Evolutionary conservation across 2,113 vertebrate genomes (phyloP), one percentile per base, ranked within the genome.

Genomic region (Hydrochoerus hydrochaeris): DNA sequence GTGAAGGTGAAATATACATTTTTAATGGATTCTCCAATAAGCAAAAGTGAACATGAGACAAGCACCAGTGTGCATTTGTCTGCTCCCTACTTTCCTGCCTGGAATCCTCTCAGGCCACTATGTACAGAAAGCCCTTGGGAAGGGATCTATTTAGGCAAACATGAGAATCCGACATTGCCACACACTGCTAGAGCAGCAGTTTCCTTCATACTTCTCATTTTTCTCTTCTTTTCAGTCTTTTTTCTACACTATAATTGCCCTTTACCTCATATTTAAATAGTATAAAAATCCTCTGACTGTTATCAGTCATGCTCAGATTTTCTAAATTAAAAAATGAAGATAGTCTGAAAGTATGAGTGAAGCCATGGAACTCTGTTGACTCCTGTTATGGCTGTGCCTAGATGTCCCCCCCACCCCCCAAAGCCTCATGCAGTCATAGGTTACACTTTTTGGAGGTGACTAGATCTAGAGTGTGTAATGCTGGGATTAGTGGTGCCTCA

Each of bases 121-220:
- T 95, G 88, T 94, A 60, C 71, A 88, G 95, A 98, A 97, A 91
- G 78, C 46, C 90, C 0, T 1, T 67, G 62, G 92, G 57, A 87
- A 85, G 41, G 71, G 20, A 32, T 96, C 65, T 73, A 52, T 69
- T 96, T 97, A 94, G 89, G 63, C 82, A 97, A 97, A 97, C 90
- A 88, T 10, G 6, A 1, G 26, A 87, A 60, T 96, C 94, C 94
- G 96, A 96, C 90, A 62, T 96, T 75, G 67, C 87, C 46, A 54
- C 75, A 30, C 87, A 94, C 90, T 96, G 92, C 91, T 46, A 41
- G 93, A 95, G 71, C 41, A 44, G 38, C 91, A 97, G 71, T 98
- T 96, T 96, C 41, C 35, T 97, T 91, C 90, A 77, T 82, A 85
- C 83, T 71, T 81, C 90, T 96, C 93, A 87, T 2, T n/a, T 63